Conservation (phyloP, 2,797 vertebrate genomes). For the Eupleurogrammus muticus region DNA sequence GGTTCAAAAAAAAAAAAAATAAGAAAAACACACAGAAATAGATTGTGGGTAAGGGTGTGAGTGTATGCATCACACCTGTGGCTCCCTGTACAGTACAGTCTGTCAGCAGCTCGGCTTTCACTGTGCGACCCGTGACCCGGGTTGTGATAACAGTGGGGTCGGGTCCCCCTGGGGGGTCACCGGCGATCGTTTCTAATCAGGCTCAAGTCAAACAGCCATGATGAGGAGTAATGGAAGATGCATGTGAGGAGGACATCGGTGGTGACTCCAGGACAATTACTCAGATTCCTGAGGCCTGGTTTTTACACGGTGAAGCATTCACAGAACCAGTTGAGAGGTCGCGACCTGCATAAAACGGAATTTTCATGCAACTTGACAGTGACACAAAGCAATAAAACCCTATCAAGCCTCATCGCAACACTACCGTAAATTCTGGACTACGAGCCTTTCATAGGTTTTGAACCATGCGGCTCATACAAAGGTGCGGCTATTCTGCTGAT, state of each 20-base stretch:
- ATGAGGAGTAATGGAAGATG: conserved; percentile 30
- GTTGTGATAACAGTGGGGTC: conserved; percentile 63
- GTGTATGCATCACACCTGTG: conserved; percentile 56
- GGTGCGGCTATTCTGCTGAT: too few relatives aligned
- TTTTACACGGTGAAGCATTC: too few relatives aligned
- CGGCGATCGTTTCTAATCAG: conserved; percentile 64
- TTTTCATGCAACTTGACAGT: too few relatives aligned
- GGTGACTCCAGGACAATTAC: conserved; percentile 61
- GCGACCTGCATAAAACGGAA: too few relatives aligned
- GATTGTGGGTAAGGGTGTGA: conserved; percentile 37
- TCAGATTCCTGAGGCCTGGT: too few relatives aligned
- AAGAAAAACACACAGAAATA: conserved; percentile 56
- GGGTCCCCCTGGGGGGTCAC: conserved; percentile 60
- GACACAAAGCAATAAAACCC: too few relatives aligned
- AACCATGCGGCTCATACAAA: too few relatives aligned
- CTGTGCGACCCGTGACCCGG: conserved; percentile 68
- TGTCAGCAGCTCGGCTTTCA: conserved; percentile 60
- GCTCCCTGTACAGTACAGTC: conserved; percentile 37
- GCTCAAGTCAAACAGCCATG: conserved; percentile 26
- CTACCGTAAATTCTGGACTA: too few relatives aligned
- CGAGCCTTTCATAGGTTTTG: too few relatives aligned
- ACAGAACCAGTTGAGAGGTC: too few relatives aligned
- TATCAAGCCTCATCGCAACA: too few relatives aligned
- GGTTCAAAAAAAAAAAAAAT: conserved; percentile 12
- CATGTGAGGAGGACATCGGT: conserved; percentile 51